Percentiles rank a stretch among this genome's conserved stretches.
Conservation (phyloP, 92 coral and sea anemone species). For the Anthopleura xanthogrammica region DNA sequence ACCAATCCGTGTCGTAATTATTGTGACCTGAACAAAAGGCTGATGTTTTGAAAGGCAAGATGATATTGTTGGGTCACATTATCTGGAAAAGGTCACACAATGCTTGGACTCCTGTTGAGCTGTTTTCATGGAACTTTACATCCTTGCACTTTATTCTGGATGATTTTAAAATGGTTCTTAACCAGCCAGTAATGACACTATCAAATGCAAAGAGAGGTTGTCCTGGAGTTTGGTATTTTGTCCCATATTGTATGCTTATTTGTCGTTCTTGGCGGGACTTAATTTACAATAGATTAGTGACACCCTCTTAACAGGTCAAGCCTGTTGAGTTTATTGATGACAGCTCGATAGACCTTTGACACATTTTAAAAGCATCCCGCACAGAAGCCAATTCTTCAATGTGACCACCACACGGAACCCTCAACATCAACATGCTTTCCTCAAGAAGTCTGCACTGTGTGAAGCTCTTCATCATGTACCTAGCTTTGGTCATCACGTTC, state of each 20-base stretch:
- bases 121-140: neutral
- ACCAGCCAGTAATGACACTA: neutral
- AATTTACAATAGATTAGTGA: slow-evolving; percentile 14
- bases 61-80: slow-evolving; percentile 30
- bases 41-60: slow-evolving; percentile 34
- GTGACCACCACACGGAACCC: slow-evolving; percentile 14
- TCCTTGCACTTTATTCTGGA: neutral
- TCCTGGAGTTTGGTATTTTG: neutral
- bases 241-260: neutral
- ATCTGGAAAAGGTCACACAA: slow-evolving; percentile 26
- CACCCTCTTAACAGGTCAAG: slow-evolving; percentile 28
- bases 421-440: slow-evolving; percentile 10
- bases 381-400: neutral
- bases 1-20: slow-evolving; percentile 3
- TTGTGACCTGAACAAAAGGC: slow-evolving; percentile 10
- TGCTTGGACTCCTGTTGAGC: neutral
- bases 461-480: slow-evolving; percentile 22
- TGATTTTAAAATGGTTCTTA: neutral
- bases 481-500: slow-evolving; percentile 16
- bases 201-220: neutral
- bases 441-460: slow-evolving; percentile 16
- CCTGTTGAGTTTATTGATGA: slow-evolving; percentile 23
- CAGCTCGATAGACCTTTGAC: slow-evolving; percentile 16
- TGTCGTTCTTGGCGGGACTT: slow-evolving; percentile 14
- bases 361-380: slow-evolving; percentile 6